Base-by-base conservation (phyloP, 2,113 vertebrate species). In the Mesitornis unicolor region DNA sequence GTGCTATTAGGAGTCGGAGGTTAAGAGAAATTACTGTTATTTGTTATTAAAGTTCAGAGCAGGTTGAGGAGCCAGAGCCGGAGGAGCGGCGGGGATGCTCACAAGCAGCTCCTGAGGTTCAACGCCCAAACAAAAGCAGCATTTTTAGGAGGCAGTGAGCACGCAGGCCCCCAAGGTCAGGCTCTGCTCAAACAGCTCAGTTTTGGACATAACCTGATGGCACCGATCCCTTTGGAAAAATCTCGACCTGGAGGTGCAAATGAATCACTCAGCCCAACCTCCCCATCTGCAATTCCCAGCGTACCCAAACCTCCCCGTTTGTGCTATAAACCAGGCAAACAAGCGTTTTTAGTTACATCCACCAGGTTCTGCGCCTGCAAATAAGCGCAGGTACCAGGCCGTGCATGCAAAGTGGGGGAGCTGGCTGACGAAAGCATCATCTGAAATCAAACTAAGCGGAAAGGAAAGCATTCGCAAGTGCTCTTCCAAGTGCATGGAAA, bases 361-460 rank as follows among this genome's bases (percentile, higher is more conserved):
- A 5, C 4, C 45, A 51, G 71, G 38, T 28, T 68, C 40, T 12
- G 12, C 8, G 5, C 51, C 38, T 7, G 40, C 2, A 2, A 61
- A 28, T 4, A n/a, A 36, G 33, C 3, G 9, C 51, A 4, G 76
- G 83, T 54, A 29, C 6, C 1, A 47, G 81, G 65, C 76, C 10
- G 3, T 2, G 36, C 1, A 1, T 16, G 88, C 80, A 4, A 64
- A 69, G 70, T 0, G 11, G 48, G 48, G 38, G 33, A 20, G 29
- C 51, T 6, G 35, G 9, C 42, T 13, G 48, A 28, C 11, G n/a
- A 43, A 63, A 73, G 60, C 90, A 50, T 50, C 67, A 19, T 15
- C 94, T 59, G 84, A 91, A 94, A 93, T 91, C 73, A 77, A 96
- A 92, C 92, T 20, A 17, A 71, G 65, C 38, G 74, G 70, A 73